These are phyloP conservation scores for Calameuta idolon DNA, from an alignment of 2,888 invertebrate species.

Conservation along the genomic window DNA sequence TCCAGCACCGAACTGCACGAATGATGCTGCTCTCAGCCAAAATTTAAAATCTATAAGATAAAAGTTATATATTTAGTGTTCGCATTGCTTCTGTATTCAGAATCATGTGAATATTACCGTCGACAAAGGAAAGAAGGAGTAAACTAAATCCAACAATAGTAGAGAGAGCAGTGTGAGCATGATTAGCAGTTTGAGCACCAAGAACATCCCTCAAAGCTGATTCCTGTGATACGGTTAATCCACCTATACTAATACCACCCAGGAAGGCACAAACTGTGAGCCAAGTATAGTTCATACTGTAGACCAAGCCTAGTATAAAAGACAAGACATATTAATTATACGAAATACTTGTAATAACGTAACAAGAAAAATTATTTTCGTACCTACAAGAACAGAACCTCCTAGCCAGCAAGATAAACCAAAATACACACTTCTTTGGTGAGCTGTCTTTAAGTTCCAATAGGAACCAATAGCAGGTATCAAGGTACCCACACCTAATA, in stretches of 20 bases:
- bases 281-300: conserved; percentile 23
- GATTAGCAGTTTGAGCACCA: conserved; percentile 39
- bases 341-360: not conserved
- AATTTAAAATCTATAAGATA: conserved; percentile 34
- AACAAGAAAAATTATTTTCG: conserved; percentile 1
- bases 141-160: conserved; percentile 44
- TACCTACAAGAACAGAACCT: conserved; percentile 40
- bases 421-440: conserved; percentile 45
- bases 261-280: conserved; percentile 34
- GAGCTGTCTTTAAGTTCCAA: conserved; percentile 39
- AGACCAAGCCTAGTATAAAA: conserved; percentile 25
- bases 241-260: conserved; percentile 44
- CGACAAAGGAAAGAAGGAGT: conserved; percentile 40
- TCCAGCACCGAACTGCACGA: conserved; percentile 45
- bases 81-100: not conserved
- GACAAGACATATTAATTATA: not conserved
- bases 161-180: conserved; percentile 40
- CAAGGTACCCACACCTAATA: conserved; percentile 42
- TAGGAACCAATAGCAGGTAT: conserved; percentile 39
- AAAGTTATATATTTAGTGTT: not conserved
- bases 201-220: conserved; percentile 43
- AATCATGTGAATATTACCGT: conserved; percentile 28
- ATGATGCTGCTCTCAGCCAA: conserved; percentile 37
- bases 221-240: conserved; percentile 41
- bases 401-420: conserved; percentile 46